Evolutionary conservation across 2,888 invertebrate genomes (phyloP).

Genomic region (Helicoverpa assulta): DNA sequence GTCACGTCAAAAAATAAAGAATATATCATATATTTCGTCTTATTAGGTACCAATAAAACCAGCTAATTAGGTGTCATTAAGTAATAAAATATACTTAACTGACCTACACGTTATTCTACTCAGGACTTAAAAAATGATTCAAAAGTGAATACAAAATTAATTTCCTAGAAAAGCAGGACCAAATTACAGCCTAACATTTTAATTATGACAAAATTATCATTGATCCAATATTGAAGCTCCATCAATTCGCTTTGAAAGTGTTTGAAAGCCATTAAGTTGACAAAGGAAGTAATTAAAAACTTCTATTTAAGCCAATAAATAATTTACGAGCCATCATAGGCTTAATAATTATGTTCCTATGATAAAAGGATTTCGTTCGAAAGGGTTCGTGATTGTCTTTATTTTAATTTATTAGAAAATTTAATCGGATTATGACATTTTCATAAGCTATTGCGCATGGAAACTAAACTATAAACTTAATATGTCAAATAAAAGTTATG

Average conservation of each 20-base stretch:
- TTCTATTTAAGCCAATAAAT: not conserved
- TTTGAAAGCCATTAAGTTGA: conserved; percentile 1
- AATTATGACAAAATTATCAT: not conserved
- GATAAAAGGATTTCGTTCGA: conserved; percentile 6
- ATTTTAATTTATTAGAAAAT: not conserved
- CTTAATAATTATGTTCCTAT: conserved; percentile 11
- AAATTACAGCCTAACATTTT: not conserved
- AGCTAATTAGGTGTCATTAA: too few relatives aligned
- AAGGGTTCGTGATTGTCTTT: conserved; percentile 7
- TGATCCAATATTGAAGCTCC: not conserved
- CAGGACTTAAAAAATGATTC: too few relatives aligned
- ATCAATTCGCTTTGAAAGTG: conserved; percentile 3
- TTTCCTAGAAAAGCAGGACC: not conserved
- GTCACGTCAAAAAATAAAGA: too few relatives aligned
- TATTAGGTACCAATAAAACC: too few relatives aligned
- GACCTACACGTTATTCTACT: too few relatives aligned
- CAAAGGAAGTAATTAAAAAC: conserved; percentile 14
- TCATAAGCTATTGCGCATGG: not conserved
- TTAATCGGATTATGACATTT: not conserved
- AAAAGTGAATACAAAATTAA: too few relatives aligned
- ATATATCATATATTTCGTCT: too few relatives aligned
- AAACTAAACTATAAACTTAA: too few relatives aligned
- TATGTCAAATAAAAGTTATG: too few relatives aligned
- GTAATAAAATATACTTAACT: not conserved
- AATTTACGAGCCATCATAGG: conserved; percentile 2